These are phyloP conservation scores for Oncorhynchus tshawytscha DNA, from an alignment of 2,113 vertebrate genomes.

Conservation along the genomic window DNA sequence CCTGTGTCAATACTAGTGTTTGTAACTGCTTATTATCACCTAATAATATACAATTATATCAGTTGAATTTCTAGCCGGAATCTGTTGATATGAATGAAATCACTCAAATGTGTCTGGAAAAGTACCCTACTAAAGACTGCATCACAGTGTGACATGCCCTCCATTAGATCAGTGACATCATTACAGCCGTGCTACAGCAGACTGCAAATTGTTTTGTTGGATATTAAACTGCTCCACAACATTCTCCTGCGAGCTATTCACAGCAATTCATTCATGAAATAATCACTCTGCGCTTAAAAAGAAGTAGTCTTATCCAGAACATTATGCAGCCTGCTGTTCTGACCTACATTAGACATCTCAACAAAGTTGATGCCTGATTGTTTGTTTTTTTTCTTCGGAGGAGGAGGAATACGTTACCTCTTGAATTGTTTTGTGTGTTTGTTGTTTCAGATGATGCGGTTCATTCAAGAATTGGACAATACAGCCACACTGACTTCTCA, in stretches of 20 bases:
- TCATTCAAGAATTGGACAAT: too few relatives aligned
- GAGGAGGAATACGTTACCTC: background rate
- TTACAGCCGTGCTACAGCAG: constrained; percentile 31
- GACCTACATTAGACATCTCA: constrained; percentile 11
- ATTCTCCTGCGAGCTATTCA: constrained; percentile 47
- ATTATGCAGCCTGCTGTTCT: constrained; percentile 19
- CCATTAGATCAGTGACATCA: constrained; percentile 3
- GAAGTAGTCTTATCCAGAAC: constrained; percentile 19
- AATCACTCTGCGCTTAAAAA: constrained; percentile 43
- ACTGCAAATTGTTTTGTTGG: constrained; percentile 58
- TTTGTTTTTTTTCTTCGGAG: background rate
- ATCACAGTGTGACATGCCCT: background rate
- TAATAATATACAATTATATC: background rate
- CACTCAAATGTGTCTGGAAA: background rate
- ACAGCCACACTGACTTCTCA: too few relatives aligned
- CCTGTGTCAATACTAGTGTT: too few relatives aligned
- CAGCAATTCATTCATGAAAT: constrained; percentile 48
- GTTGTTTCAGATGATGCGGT: too few relatives aligned
- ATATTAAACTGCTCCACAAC: constrained; percentile 51
- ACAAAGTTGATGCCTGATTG: background rate
- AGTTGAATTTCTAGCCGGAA: background rate
- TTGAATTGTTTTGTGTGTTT: too few relatives aligned
- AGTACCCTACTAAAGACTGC: background rate
- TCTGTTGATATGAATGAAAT: background rate
- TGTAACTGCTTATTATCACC: too few relatives aligned